phyloP scores from a whole-genome alignment of 2,113 vertebrate genomes.

The Indicator indicator region DNA sequence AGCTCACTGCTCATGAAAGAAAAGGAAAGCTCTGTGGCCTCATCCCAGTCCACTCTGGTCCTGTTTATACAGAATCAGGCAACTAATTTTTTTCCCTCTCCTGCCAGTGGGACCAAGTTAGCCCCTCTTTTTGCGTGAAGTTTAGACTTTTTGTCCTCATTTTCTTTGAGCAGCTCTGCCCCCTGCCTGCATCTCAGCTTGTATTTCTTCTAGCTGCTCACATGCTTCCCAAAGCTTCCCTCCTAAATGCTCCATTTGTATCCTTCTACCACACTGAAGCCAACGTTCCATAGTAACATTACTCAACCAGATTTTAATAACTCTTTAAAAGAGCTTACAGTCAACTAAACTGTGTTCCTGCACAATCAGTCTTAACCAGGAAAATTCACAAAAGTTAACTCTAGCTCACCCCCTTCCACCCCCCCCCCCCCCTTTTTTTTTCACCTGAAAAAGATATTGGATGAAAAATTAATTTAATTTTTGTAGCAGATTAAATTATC shows the following conservation, averaged over 20 bases:
- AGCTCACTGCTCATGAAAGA: not conserved
- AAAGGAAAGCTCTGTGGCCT: conserved; percentile 8
- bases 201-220: conserved; percentile 23
- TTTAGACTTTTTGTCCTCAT: conserved; percentile 31
- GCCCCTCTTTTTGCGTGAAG: conserved; percentile 4
- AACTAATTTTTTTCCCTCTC: not conserved
- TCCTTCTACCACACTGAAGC: conserved; percentile 23
- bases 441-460: not conserved
- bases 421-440: not conserved
- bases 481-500: not conserved
- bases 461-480: not conserved
- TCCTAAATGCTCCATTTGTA: conserved; percentile 44
- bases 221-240: not conserved
- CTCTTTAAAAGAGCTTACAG: not conserved
- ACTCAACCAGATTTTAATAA: conserved; percentile 5
- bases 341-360: not conserved
- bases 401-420: not conserved
- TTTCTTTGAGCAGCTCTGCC: conserved; percentile 69
- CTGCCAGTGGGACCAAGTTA: not conserved
- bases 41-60: not conserved
- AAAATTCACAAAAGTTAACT: not conserved
- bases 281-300: conserved; percentile 31
- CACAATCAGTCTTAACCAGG: not conserved
- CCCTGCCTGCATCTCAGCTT: conserved; percentile 46
- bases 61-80: not conserved